Percentiles rank a stretch among this genome's conserved stretches.
These are phyloP conservation scores for Dinothrombium tinctorium DNA, from an alignment of 1,140 invertebrate species.

Conservation along the genomic window DNA sequence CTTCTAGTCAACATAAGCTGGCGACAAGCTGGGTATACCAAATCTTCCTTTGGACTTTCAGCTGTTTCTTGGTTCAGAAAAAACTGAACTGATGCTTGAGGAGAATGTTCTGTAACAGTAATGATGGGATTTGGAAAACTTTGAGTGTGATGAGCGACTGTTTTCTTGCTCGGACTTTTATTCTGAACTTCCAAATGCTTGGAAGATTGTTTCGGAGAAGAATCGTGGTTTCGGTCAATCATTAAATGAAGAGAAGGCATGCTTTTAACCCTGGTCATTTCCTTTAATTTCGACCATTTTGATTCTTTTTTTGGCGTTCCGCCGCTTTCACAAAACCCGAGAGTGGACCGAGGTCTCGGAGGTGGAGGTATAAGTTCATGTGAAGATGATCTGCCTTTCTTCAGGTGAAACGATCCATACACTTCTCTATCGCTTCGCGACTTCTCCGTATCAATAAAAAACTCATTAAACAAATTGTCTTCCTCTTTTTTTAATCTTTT, in stretches of 20 bases:
- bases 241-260: constrained; percentile 50
- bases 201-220: background rate
- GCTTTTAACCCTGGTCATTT: constrained; percentile 66
- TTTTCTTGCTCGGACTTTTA: constrained; percentile 7
- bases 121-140: constrained; percentile 60
- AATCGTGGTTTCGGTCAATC: background rate
- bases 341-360: constrained; percentile 35
- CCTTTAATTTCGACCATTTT: constrained; percentile 10
- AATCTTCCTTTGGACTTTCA: constrained; percentile 10
- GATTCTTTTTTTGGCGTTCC: constrained; percentile 8
- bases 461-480: too few species aligned
- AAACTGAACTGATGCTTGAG: constrained; percentile 22
- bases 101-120: constrained; percentile 81
- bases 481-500: too few species aligned
- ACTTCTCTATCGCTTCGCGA: too few species aligned
- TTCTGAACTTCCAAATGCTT: background rate
- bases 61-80: constrained; percentile 15
- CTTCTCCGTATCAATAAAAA: too few species aligned
- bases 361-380: constrained; percentile 16
- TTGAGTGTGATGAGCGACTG: constrained; percentile 10
- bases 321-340: constrained; percentile 28
- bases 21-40: constrained; percentile 10
- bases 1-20: constrained; percentile 41
- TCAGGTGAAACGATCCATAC: too few species aligned
- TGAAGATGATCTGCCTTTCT: too few species aligned